Percentiles rank a stretch among this genome's conserved stretches.
Evolutionary conservation across 2,888 invertebrate species (phyloP).

Genomic region (Leucoma salicis): DNA sequence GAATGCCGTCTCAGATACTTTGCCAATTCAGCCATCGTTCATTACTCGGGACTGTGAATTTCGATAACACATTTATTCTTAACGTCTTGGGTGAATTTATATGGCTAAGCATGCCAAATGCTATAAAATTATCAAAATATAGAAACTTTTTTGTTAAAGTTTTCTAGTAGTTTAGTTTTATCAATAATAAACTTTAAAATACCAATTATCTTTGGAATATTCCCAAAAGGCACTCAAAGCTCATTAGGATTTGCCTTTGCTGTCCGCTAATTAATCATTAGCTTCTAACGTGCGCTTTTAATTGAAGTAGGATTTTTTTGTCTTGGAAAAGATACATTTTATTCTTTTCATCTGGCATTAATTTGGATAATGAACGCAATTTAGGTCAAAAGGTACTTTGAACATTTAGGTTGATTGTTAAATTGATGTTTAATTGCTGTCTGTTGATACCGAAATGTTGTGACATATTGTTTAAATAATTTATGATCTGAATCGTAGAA

Average conservation of each 20-base stretch:
- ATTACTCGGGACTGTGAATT: no score
- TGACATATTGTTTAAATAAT: no score
- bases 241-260: conserved; percentile 34
- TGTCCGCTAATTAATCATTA: conserved; percentile 33
- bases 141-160: no score
- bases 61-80: no score
- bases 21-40: no score
- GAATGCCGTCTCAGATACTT: no score
- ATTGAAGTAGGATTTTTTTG: conserved; percentile 25
- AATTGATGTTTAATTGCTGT: no score
- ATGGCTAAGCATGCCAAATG: no score
- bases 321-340: background rate
- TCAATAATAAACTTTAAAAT: background rate
- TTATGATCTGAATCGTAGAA: no score
- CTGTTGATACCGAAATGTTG: no score
- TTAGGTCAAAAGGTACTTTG: background rate
- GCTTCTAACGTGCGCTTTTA: conserved; percentile 33
- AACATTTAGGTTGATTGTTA: background rate
- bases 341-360: background rate
- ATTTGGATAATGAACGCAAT: background rate
- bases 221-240: conserved; percentile 29
- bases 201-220: conserved; percentile 5
- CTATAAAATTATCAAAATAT: no score
- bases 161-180: background rate
- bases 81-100: no score